phyloP scores from a whole-genome alignment of 2,888 invertebrate genomes.

The Autographa pulchrina region DNA sequence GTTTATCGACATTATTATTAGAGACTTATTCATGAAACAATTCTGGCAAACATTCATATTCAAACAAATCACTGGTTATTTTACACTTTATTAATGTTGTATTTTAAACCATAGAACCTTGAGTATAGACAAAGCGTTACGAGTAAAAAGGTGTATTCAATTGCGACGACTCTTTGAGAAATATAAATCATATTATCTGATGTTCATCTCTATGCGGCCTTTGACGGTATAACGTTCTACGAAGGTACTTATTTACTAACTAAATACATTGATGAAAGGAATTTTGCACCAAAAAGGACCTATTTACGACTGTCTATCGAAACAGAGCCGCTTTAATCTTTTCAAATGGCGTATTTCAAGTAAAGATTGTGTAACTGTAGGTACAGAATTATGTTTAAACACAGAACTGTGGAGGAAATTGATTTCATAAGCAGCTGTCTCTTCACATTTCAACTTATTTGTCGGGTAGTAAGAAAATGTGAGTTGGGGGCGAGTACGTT shows the following conservation, averaged over 20 bases:
- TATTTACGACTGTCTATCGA: constrained; percentile 74
- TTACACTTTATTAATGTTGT: constrained; percentile 33
- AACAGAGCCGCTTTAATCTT: constrained; percentile 72
- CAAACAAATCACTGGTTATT: constrained; percentile 36
- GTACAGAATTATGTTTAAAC: constrained; percentile 57
- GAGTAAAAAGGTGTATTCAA: constrained; percentile 41
- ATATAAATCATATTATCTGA: constrained; percentile 66
- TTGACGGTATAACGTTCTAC: constrained; percentile 66
- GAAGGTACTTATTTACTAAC: constrained; percentile 67
- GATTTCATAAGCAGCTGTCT: constrained; percentile 71
- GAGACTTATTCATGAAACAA: constrained; percentile 15
- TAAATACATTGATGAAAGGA: constrained; percentile 68
- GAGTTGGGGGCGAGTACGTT: constrained; percentile 26
- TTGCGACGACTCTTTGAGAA: constrained; percentile 53
- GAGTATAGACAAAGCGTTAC: constrained; percentile 39
- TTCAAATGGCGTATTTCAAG: constrained; percentile 68
- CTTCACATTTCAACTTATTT: constrained; percentile 53
- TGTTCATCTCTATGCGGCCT: constrained; percentile 63
- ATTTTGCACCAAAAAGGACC: constrained; percentile 69
- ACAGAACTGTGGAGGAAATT: constrained; percentile 68
- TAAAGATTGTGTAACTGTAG: constrained; percentile 61
- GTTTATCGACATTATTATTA: constrained; percentile 12
- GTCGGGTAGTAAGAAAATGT: constrained; percentile 45
- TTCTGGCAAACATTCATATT: constrained; percentile 32
- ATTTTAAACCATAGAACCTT: constrained; percentile 35